Evolutionary conservation across 2,888 invertebrate species (phyloP).

Genomic region (Hoplodrina ambigua): DNA sequence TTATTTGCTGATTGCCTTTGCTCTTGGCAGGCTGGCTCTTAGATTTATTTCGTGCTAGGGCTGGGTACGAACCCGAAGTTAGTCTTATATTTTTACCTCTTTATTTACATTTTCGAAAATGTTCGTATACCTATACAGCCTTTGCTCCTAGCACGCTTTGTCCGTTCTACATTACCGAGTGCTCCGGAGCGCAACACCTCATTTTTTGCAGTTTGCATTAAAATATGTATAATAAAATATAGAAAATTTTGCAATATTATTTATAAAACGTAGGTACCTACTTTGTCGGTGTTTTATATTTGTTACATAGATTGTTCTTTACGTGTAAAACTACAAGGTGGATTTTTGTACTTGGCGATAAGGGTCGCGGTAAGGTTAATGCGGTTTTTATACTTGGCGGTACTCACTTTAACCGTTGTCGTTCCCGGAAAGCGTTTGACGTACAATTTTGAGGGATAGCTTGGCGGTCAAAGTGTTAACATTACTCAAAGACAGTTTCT

Average conservation of each 20-base stretch:
- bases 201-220: background rate
- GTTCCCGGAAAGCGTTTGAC: too few species aligned
- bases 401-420: too few species aligned
- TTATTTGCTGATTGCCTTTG: conserved; percentile 2
- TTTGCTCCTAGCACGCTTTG: background rate
- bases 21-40: conserved; percentile 30
- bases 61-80: background rate
- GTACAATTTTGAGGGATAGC: too few species aligned
- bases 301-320: too few species aligned
- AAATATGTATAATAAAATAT: background rate
- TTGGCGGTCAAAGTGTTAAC: too few species aligned
- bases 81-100: background rate
- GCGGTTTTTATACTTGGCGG: too few species aligned
- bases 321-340: too few species aligned
- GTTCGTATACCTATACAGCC: conserved; percentile 1
- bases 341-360: too few species aligned
- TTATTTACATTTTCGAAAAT: background rate
- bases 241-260: background rate
- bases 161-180: background rate
- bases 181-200: background rate
- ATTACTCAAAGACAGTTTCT: too few species aligned
- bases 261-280: too few species aligned
- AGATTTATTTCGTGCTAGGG: conserved; percentile 2
- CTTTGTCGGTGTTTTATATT: too few species aligned
- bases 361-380: too few species aligned